Percentiles rank a stretch among this genome's conserved stretches.
Conservation (phyloP, 1,140 invertebrate genomes). For the Apis laboriosa region DNA sequence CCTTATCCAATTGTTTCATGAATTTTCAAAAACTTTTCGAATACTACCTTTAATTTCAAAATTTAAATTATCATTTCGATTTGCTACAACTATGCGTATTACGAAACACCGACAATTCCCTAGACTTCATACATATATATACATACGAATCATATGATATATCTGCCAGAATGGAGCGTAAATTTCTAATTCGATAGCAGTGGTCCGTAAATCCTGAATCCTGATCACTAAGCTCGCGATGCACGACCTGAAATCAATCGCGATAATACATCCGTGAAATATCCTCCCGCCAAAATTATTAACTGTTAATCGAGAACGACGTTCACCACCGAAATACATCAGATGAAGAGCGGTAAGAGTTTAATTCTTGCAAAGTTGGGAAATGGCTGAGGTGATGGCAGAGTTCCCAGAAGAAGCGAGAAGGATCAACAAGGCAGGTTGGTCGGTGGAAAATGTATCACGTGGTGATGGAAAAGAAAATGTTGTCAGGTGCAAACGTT, state of each 20-base stretch:
- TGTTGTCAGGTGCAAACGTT: background rate
- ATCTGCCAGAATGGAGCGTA: background rate
- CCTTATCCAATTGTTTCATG: no score
- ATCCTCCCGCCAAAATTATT: no score
- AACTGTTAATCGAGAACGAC: background rate
- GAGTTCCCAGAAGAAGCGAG: slow-evolving; percentile 2
- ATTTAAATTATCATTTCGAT: no score
- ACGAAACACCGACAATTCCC: no score
- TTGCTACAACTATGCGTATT: no score
- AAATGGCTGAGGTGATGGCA: background rate
- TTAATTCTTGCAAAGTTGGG: no score
- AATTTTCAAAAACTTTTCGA: no score
- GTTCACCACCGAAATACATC: background rate
- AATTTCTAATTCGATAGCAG: slow-evolving; percentile 6
- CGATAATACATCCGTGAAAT: background rate
- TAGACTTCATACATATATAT: background rate
- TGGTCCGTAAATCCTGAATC: background rate
- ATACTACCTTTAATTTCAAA: no score
- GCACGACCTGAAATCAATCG: background rate
- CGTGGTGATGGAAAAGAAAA: background rate
- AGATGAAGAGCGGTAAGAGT: no score
- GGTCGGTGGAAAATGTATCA: background rate
- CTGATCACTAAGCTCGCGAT: background rate
- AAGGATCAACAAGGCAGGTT: background rate
- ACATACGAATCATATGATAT: background rate